phyloP scores from a whole-genome alignment of 2,888 invertebrate species.

The Xanthorhoe spadicearia region DNA sequence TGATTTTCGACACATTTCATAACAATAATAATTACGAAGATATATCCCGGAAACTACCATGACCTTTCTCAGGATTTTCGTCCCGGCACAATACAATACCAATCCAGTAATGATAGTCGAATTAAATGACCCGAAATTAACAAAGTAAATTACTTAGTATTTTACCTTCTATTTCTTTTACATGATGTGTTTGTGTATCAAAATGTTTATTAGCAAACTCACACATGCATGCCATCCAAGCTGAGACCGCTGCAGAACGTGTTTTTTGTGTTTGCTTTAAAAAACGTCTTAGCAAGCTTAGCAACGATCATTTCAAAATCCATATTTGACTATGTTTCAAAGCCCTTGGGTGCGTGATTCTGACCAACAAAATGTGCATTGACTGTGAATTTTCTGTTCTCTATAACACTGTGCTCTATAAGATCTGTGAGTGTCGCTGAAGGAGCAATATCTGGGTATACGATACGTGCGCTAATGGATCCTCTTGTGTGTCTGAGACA shows the following conservation, averaged over 20 bases:
- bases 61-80: background rate
- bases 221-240: no score
- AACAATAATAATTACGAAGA: background rate
- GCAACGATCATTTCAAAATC: no score
- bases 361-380: no score
- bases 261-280: no score
- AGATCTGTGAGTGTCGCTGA: background rate
- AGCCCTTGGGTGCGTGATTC: no score
- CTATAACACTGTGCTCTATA: background rate
- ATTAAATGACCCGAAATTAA: background rate
- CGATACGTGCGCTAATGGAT: slow-evolving; percentile 5
- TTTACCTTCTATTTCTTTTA: background rate
- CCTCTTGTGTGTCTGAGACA: slow-evolving; percentile 4
- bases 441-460: slow-evolving; percentile 2
- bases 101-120: background rate
- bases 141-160: background rate
- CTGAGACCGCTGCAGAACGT: no score
- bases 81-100: background rate
- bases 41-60: background rate
- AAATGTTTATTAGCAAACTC: no score
- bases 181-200: no score
- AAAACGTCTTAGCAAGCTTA: no score
- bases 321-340: no score
- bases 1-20: background rate
- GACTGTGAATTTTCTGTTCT: background rate